Evolutionary conservation across 2,113 vertebrate genomes (phyloP).

Genomic region (Phoenicopterus ruber): DNA sequence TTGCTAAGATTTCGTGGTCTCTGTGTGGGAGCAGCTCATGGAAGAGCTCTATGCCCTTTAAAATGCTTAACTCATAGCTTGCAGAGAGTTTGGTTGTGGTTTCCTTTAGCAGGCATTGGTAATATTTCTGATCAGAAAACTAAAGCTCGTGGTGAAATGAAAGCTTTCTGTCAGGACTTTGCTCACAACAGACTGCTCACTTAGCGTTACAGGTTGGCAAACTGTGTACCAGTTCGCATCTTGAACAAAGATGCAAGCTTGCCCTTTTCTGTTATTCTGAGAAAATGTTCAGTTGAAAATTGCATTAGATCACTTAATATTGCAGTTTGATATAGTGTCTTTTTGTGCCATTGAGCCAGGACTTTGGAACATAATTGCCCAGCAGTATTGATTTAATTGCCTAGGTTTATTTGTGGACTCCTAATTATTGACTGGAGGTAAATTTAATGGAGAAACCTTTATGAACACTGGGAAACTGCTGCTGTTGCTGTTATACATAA

Average conservation of each 20-base stretch:
- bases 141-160: neutral
- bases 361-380: conserved; percentile 81
- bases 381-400: conserved; percentile 99
- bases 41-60: neutral
- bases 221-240: neutral
- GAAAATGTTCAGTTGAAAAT: conserved; percentile 62
- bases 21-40: neutral
- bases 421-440: conserved; percentile 99
- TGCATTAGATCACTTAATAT: conserved; percentile 79
- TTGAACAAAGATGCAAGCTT: neutral
- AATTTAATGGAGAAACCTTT: conserved; percentile 96
- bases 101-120: neutral
- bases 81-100: neutral
- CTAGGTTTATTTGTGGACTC: conserved; percentile 97
- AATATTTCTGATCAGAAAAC: neutral
- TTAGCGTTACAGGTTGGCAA: neutral
- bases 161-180: neutral
- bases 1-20: neutral
- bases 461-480: conserved; percentile 92
- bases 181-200: neutral
- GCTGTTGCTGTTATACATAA: conserved; percentile 89
- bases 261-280: conserved; percentile 23
- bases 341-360: conserved; percentile 86
- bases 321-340: conserved; percentile 88
- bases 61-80: neutral